These are phyloP conservation scores for Eremobia ochroleuca DNA, from an alignment of 2,888 invertebrate genomes.

Conservation along the genomic window DNA sequence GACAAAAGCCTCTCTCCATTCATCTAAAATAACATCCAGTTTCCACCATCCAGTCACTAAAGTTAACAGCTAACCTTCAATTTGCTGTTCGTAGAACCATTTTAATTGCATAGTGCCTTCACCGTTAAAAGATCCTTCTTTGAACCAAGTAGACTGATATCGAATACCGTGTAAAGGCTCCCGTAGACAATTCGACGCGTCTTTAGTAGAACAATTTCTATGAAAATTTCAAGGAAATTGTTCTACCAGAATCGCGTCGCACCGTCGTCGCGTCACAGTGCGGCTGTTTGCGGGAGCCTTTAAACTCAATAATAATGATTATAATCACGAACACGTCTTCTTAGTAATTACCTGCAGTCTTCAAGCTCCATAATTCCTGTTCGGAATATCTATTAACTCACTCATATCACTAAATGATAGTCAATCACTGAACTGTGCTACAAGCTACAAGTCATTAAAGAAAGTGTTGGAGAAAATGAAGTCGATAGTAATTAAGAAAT, in stretches of 20 bases:
- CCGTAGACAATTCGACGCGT: not conserved
- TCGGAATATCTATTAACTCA: constrained; percentile 72
- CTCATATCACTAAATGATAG: constrained; percentile 53
- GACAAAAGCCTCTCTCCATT: too few relatives aligned
- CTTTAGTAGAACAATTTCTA: too few relatives aligned
- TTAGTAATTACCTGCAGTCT: constrained; percentile 64
- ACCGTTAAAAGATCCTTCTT: too few relatives aligned
- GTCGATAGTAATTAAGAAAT: constrained; percentile 30
- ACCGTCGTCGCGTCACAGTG: not conserved
- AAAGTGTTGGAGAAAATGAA: constrained; percentile 44
- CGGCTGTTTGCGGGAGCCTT: not conserved
- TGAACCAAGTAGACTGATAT: too few relatives aligned
- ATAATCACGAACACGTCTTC: constrained; percentile 44
- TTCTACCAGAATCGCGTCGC: not conserved
- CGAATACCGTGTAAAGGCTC: too few relatives aligned
- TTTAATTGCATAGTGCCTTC: too few relatives aligned
- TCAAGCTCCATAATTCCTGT: constrained; percentile 66
- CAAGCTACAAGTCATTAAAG: constrained; percentile 49
- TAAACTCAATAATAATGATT: constrained; percentile 35
- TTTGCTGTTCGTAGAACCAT: too few relatives aligned
- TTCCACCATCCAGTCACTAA: too few relatives aligned
- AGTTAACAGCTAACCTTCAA: too few relatives aligned
- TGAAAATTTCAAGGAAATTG: not conserved
- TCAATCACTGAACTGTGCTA: constrained; percentile 53
- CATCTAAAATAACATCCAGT: too few relatives aligned